A percentile compares a stretch with the other conserved stretches of the same genome.
Evolutionary conservation across 2,797 vertebrate genomes (phyloP).

Genomic region (Morelia viridis): DNA sequence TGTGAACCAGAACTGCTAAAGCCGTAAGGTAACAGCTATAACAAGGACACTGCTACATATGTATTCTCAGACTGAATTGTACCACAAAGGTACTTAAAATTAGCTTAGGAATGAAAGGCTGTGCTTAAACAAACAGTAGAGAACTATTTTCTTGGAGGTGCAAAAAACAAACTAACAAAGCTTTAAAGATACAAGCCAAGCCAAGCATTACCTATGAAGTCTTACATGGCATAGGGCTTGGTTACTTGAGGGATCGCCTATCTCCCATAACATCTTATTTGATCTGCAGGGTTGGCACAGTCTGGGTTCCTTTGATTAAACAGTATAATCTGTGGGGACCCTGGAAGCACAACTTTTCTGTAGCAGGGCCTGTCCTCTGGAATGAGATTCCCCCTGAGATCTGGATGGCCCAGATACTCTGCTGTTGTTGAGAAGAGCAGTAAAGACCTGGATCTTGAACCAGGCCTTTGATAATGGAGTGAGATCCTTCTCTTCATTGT

Average conservation of each 20-base stretch:
- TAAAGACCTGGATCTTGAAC: not conserved
- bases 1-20: conserved; percentile 50
- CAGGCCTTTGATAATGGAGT: not conserved
- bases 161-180: not conserved
- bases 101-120: conserved; percentile 34
- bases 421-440: not conserved
- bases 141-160: not conserved
- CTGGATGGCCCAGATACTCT: not conserved
- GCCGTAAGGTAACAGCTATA: conserved; percentile 57
- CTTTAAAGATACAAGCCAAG: not conserved
- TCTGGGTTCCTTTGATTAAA: not conserved
- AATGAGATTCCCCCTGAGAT: not conserved
- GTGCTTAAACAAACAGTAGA: not conserved
- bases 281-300: not conserved
- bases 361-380: not conserved
- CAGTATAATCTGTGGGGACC: not conserved
- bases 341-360: not conserved
- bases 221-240: not conserved
- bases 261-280: not conserved
- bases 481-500: not conserved
- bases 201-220: not conserved
- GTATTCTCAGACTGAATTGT: conserved; percentile 29
- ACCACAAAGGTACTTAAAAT: conserved; percentile 43
- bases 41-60: conserved; percentile 55
- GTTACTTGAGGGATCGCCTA: not conserved